Conservation (phyloP, 2,888 invertebrate genomes). For the Chrysopilus asiliformis region DNA sequence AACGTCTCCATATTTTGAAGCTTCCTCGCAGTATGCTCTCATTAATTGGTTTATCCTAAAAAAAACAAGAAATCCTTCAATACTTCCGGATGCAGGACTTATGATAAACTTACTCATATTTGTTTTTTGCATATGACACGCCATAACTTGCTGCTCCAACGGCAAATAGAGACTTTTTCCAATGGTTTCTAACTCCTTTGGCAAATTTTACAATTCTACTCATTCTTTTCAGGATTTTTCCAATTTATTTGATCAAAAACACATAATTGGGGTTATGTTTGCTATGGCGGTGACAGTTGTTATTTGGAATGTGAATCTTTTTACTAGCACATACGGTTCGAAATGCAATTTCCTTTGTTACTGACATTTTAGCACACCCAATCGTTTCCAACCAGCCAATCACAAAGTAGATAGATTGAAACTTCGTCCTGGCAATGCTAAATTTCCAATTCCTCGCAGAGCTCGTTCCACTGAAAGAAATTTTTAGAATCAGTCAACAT, state of each 20-base stretch:
- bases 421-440: too few relatives aligned
- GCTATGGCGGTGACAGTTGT: not conserved
- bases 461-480: too few relatives aligned
- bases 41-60: slow-evolving; percentile 63
- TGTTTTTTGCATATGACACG: slow-evolving; percentile 50
- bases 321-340: too few relatives aligned
- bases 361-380: too few relatives aligned
- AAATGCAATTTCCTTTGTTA: too few relatives aligned
- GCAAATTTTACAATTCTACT: slow-evolving; percentile 7
- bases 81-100: slow-evolving; percentile 7
- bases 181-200: slow-evolving; percentile 40
- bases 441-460: too few relatives aligned
- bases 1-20: slow-evolving; percentile 54
- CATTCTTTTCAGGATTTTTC: not conserved
- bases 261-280: too few relatives aligned
- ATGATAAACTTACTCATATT: slow-evolving; percentile 71
- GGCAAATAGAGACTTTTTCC: slow-evolving; percentile 77
- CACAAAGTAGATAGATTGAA: too few relatives aligned
- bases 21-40: slow-evolving; percentile 65
- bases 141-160: slow-evolving; percentile 56
- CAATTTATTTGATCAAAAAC: not conserved
- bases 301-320: too few relatives aligned
- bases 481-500: too few relatives aligned
- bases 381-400: too few relatives aligned
- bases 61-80: slow-evolving; percentile 16